Evolutionary conservation across 2,113 vertebrate genomes (phyloP).

Genomic region (Pseudonaja textilis): DNA sequence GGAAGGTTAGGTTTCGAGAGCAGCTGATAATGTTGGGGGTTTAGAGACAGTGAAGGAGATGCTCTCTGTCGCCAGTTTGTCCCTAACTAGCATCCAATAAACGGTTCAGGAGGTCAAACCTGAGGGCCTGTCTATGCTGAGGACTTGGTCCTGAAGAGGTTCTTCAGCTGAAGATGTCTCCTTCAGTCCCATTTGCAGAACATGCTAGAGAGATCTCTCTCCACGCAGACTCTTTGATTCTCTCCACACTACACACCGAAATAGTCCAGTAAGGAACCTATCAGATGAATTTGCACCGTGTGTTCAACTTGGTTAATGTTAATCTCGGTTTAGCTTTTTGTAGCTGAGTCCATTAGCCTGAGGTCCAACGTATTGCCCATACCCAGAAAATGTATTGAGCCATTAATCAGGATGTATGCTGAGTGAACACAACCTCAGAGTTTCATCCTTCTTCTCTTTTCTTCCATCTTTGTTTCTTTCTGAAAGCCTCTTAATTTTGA

Average conservation of each 20-base stretch:
- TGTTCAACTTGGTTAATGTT: not conserved
- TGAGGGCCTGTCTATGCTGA: not conserved
- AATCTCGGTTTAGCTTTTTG: not conserved
- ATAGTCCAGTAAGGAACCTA: not conserved
- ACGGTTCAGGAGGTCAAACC: not conserved
- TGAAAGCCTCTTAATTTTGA: not conserved
- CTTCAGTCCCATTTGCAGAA: not conserved
- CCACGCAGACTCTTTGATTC: not conserved
- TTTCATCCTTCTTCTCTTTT: not conserved
- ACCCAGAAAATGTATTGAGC: not conserved
- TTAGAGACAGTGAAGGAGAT: not conserved
- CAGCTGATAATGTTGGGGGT: not conserved
- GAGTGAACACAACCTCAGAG: not conserved
- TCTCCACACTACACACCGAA: not conserved
- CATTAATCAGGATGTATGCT: not conserved
- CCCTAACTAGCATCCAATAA: not conserved
- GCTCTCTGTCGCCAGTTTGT: not conserved
- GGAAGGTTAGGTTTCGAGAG: not conserved
- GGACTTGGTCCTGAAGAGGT: not conserved
- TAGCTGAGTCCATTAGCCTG: not conserved
- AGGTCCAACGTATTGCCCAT: not conserved
- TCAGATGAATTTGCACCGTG: not conserved
- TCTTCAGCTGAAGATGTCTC: not conserved
- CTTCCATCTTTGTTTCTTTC: not conserved
- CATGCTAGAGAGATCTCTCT: not conserved